phyloP scores from a whole-genome alignment of 2,888 invertebrate genomes.

The Aquatica leii region DNA sequence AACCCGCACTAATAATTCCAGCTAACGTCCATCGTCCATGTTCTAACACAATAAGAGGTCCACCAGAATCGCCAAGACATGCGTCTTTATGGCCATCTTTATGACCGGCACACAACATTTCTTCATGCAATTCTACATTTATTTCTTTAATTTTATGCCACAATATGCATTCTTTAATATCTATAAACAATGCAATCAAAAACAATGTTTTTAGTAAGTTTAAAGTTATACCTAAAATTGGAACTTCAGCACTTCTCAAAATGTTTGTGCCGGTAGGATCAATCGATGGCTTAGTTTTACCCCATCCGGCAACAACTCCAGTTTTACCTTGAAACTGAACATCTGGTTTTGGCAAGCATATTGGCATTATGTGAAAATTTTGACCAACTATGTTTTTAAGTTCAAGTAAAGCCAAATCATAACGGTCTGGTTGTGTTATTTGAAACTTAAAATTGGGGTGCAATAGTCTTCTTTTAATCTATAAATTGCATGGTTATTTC shows the following conservation, averaged over 20 bases:
- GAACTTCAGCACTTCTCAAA: conserved; percentile 81
- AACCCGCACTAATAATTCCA: conserved; percentile 86
- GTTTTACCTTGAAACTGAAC: conserved; percentile 64
- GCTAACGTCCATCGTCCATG: conserved; percentile 78
- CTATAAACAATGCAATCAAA: conserved; percentile 54
- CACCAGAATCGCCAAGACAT: conserved; percentile 84
- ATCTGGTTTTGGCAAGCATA: conserved; percentile 72
- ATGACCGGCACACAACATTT: conserved; percentile 88
- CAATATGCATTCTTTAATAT: conserved; percentile 75
- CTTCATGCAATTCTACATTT: conserved; percentile 75
- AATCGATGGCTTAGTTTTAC: conserved; percentile 77
- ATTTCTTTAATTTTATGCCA: conserved; percentile 87
- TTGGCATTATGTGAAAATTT: conserved; percentile 74
- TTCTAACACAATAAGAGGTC: conserved; percentile 75
- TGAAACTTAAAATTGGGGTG: conserved; percentile 84
- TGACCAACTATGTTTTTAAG: conserved; percentile 71
- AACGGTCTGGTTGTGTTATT: conserved; percentile 83
- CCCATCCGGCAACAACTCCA: conserved; percentile 83
- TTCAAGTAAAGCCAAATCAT: conserved; percentile 78
- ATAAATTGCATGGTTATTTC: conserved; percentile 26
- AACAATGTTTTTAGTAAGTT: not conserved
- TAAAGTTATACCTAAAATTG: conserved; percentile 73
- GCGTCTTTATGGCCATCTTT: conserved; percentile 84
- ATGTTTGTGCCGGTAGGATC: conserved; percentile 83
- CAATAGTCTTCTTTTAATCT: conserved; percentile 76